Percentiles rank a stretch among this genome's conserved stretches.
phyloP scores from a whole-genome alignment of 2,113 vertebrate genomes.

The Anser cygnoides region DNA sequence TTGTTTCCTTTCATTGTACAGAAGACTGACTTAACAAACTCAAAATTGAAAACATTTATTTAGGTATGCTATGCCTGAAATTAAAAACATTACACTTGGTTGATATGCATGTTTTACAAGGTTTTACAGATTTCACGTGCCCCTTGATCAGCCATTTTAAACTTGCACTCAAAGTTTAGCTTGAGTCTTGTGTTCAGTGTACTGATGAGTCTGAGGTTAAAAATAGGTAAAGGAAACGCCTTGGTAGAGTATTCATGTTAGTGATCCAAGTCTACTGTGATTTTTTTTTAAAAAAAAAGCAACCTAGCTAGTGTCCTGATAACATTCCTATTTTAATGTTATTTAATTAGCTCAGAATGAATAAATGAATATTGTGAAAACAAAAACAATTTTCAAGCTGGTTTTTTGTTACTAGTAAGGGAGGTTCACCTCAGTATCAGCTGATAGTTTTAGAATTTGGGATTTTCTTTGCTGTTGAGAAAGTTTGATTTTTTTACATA shows the following conservation, averaged over 20 bases:
- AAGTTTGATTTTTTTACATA: neutral
- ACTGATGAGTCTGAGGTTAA: neutral
- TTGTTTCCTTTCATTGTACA: neutral
- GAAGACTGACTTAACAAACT: neutral
- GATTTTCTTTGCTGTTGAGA: neutral
- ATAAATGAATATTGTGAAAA: neutral
- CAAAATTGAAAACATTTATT: neutral
- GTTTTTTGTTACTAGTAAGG: neutral
- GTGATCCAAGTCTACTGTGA: neutral
- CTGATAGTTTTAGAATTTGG: neutral
- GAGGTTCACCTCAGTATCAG: neutral
- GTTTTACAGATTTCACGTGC: neutral
- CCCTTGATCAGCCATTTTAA: neutral
- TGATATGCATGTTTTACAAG: neutral
- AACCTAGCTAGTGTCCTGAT: neutral
- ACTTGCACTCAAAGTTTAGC: neutral
- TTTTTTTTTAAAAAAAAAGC: neutral
- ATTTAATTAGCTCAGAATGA: neutral
- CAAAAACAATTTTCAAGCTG: neutral
- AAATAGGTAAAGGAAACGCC: neutral
- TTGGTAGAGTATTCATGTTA: neutral
- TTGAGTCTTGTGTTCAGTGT: neutral
- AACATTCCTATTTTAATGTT: neutral
- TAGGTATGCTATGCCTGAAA: neutral
- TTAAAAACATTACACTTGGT: neutral